A percentile compares a stretch with the other conserved stretches of the same genome.
These are phyloP conservation scores for Alosa sapidissima DNA, from an alignment of 2,797 vertebrate species.

Conservation along the genomic window DNA sequence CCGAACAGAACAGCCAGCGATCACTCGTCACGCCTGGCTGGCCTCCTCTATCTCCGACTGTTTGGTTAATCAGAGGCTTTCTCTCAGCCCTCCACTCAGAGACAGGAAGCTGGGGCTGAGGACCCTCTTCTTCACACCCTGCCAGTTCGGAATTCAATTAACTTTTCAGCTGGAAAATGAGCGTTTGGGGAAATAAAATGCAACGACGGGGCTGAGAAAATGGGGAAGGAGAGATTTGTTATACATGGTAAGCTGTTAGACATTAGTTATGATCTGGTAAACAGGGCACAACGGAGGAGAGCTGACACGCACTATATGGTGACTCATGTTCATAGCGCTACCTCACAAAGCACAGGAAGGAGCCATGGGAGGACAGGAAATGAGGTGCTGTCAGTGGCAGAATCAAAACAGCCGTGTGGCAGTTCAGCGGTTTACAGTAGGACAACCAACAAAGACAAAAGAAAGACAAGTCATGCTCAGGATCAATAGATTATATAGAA, in stretches of 20 bases:
- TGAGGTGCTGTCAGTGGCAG: not conserved
- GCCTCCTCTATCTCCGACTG: slow-evolving; percentile 37
- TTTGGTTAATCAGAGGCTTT: slow-evolving; percentile 33
- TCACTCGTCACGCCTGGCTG: slow-evolving; percentile 7
- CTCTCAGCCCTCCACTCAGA: not conserved
- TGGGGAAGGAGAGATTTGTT: slow-evolving; percentile 38
- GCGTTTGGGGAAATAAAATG: slow-evolving; percentile 66
- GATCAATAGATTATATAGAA: not conserved
- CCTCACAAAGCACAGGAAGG: slow-evolving; percentile 29
- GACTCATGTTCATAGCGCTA: slow-evolving; percentile 44
- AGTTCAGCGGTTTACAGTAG: not conserved
- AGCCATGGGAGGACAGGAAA: not conserved
- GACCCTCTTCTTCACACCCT: slow-evolving; percentile 57
- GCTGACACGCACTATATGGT: slow-evolving; percentile 26
- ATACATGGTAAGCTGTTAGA: slow-evolving; percentile 41
- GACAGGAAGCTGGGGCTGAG: slow-evolving; percentile 60
- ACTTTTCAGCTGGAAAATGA: slow-evolving; percentile 65
- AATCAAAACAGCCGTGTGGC: not conserved
- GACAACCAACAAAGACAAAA: not conserved
- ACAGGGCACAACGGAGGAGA: slow-evolving; percentile 39
- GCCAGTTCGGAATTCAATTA: slow-evolving; percentile 64
- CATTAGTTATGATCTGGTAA: slow-evolving; percentile 58
- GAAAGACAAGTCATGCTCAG: not conserved
- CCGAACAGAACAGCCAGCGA: not conserved
- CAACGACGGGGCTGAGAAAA: slow-evolving; percentile 32